Evolutionary conservation across 1,140 invertebrate genomes (phyloP), one percentile per base, ranked within the genome.

Genomic region (Rhagoletis pomonella): DNA sequence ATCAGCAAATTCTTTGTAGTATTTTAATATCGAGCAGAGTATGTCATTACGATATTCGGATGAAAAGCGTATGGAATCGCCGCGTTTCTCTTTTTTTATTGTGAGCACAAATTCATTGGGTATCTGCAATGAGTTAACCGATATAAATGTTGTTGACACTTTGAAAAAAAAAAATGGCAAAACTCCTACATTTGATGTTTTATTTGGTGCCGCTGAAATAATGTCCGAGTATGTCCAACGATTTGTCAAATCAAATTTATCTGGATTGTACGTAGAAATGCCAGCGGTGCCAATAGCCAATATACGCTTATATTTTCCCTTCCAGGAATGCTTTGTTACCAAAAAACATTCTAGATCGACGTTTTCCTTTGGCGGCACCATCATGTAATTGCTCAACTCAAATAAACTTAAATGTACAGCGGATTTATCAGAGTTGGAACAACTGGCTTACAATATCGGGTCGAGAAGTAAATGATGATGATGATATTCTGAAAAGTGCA

Each of bases 281-380:
- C 98, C 98, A 93, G 96, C 95, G 58, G 97, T 97, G 62, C 98
- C 99, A 93, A 99, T 96, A 29, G 98, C 98, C 93, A 99, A 98
- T 91, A 99, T 98, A 91, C 99, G 95, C 94, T 99, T 99, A 93
- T 99, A 99, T 96, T 98, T 99, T 94, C 98, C 97, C 94, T 98
- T 99, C 98, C 98, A 97, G 12, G 96, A 98, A 93, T 98, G 97
- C 94, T 99, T 99, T 14, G 97, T 99, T 90, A 99, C 98, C 93
- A 98, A 95, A 94, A 98, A 99, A 94, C 98, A 98, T 88, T 97
- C 96, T 91, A 98, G 95, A 96, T 98, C 97, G 92, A 97, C 95
- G 94, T 98, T 98, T 93, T 98, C 97, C 94, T 96, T 97, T 89
- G 97, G 94, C 89, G 96, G 96, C 95, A 96, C 96, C 96, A 97